A percentile compares a stretch with the other conserved stretches of the same genome.
phyloP scores from a whole-genome alignment of 2,888 invertebrate species.

The Hyles lineata region DNA sequence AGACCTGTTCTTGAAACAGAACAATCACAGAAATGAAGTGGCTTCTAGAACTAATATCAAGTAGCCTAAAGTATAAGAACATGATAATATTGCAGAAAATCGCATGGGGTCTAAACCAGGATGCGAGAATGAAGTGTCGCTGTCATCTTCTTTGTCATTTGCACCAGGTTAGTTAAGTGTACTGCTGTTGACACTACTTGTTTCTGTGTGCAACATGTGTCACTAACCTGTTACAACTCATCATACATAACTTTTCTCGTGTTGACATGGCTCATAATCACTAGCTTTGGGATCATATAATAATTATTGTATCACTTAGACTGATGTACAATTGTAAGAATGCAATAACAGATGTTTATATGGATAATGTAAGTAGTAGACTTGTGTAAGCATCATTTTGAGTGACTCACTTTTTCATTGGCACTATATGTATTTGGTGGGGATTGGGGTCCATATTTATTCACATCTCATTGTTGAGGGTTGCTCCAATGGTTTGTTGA shows the following conservation, averaged over 20 bases:
- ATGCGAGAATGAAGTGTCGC: slow-evolving; percentile 82
- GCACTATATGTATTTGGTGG: not conserved
- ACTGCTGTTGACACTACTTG: slow-evolving; percentile 75
- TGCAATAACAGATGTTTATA: slow-evolving; percentile 16
- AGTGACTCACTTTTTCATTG: slow-evolving; percentile 12
- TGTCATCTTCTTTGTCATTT: slow-evolving; percentile 82
- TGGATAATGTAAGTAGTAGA: slow-evolving; percentile 7
- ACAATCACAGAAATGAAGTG: not conserved
- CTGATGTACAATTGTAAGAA: not conserved
- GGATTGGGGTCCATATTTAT: slow-evolving; percentile 1
- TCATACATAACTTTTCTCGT: slow-evolving; percentile 52
- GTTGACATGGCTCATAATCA: slow-evolving; percentile 59
- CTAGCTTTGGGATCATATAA: slow-evolving; percentile 49
- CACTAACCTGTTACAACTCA: slow-evolving; percentile 73
- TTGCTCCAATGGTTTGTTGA: not conserved
- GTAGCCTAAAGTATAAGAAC: slow-evolving; percentile 61
- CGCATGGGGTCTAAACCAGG: slow-evolving; percentile 83
- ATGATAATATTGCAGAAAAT: slow-evolving; percentile 82
- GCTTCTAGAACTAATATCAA: slow-evolving; percentile 28
- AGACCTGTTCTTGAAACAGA: not conserved
- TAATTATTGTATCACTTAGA: not conserved
- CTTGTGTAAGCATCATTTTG: slow-evolving; percentile 5
- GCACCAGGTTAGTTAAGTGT: slow-evolving; percentile 84
- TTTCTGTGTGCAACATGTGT: slow-evolving; percentile 81
- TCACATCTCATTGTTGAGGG: not conserved